Conservation (phyloP, 2,888 invertebrate species). For the Agrotis clavis region DNA sequence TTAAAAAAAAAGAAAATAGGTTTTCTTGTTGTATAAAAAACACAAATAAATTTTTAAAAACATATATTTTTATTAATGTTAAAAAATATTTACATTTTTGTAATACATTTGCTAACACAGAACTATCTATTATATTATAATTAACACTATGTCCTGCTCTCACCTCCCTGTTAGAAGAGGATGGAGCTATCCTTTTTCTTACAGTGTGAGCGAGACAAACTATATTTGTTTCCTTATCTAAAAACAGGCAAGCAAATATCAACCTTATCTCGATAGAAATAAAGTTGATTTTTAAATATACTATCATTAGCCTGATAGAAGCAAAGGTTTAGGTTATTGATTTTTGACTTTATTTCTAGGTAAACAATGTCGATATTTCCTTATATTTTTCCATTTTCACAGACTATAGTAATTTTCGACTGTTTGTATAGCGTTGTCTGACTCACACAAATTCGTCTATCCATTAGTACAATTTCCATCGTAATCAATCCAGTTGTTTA, state of each 20-base stretch:
- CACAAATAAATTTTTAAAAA: slow-evolving; percentile 62
- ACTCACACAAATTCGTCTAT: slow-evolving; percentile 4
- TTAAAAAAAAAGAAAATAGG: no score
- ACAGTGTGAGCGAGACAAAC: slow-evolving; percentile 23
- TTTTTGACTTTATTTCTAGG: neutral
- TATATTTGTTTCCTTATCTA: neutral
- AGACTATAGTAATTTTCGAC: neutral
- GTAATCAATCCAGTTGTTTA: slow-evolving; percentile 24
- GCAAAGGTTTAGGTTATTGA: neutral
- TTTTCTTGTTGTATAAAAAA: no score
- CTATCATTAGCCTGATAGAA: neutral
- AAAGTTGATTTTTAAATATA: neutral
- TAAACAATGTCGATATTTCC: neutral
- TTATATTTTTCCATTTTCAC: neutral
- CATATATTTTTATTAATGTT: slow-evolving; percentile 67
- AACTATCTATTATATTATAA: slow-evolving; percentile 49
- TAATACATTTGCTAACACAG: slow-evolving; percentile 63
- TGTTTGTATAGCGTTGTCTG: slow-evolving; percentile 4
- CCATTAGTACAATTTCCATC: slow-evolving; percentile 13
- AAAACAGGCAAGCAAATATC: neutral
- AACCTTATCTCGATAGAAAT: accelerated
- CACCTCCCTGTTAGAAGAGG: slow-evolving; percentile 18
- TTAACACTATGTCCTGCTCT: slow-evolving; percentile 43
- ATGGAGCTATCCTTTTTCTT: slow-evolving; percentile 18
- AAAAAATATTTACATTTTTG: slow-evolving; percentile 67